A percentile compares a stretch with the other conserved stretches of the same genome.
Conservation (phyloP, 2,797 vertebrate species). For the Esox masquinongy region DNA sequence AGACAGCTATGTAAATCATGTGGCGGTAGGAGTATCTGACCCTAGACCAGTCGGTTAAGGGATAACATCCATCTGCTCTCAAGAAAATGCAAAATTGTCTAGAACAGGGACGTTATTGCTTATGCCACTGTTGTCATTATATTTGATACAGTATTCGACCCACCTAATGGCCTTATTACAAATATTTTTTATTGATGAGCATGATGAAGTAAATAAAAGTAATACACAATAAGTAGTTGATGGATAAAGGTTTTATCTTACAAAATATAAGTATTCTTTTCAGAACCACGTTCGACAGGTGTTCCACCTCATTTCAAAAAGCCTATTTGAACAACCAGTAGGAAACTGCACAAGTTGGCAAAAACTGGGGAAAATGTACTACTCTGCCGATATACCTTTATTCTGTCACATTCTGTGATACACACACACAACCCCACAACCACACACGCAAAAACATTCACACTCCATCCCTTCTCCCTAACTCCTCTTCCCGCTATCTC, state of each 20-base stretch:
- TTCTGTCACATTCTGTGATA: neutral
- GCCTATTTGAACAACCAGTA: neutral
- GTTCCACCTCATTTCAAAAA: neutral
- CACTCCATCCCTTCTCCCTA: neutral
- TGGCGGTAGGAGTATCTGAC: neutral
- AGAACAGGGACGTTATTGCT: constrained; percentile 66
- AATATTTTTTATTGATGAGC: neutral
- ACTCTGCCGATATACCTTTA: neutral
- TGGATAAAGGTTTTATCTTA: neutral
- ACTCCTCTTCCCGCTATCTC: neutral
- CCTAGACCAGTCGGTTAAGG: neutral
- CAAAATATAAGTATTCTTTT: neutral
- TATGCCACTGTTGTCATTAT: constrained; percentile 39
- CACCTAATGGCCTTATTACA: neutral
- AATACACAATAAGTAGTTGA: neutral
- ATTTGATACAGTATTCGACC: constrained; percentile 21
- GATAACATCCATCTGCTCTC: neutral
- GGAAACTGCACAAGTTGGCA: neutral
- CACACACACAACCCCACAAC: neutral
- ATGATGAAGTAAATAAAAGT: neutral
- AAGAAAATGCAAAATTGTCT: constrained; percentile 13
- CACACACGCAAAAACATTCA: neutral
- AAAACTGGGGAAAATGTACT: neutral
- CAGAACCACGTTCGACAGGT: neutral
- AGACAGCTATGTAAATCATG: neutral